Conservation (phyloP, 1,140 invertebrate genomes). For the Pissodes strobi region DNA sequence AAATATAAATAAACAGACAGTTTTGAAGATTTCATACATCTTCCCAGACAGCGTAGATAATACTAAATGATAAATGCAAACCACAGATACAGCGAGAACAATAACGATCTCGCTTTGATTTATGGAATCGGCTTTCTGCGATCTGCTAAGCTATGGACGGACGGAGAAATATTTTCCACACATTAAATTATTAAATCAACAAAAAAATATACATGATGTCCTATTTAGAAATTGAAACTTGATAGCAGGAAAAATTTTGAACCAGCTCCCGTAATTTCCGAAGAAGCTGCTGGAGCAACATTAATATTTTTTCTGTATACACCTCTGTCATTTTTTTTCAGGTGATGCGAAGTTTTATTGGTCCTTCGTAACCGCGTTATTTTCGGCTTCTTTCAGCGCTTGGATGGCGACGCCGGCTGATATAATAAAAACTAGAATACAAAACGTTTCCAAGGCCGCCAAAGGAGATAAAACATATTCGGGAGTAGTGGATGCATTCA, state of each 20-base stretch:
- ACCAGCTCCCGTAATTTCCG: background rate
- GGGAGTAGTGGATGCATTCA: slow-evolving; percentile 73
- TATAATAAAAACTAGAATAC: slow-evolving; percentile 97
- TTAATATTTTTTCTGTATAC: background rate
- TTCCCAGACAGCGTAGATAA: no score
- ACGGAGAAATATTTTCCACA: no score
- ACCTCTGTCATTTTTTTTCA: slow-evolving; percentile 33
- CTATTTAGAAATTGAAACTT: no score
- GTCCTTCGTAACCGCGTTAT: slow-evolving; percentile 90
- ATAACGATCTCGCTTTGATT: no score
- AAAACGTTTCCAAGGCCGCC: slow-evolving; percentile 82
- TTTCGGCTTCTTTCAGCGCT: slow-evolving; percentile 84
- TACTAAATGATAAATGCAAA: no score
- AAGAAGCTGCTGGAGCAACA: background rate
- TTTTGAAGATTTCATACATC: no score
- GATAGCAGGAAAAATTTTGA: background rate
- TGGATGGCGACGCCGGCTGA: slow-evolving; percentile 95
- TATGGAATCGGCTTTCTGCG: no score
- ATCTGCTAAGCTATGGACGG: no score
- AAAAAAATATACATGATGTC: no score
- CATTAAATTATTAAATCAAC: no score
- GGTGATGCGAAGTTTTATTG: slow-evolving; percentile 78
- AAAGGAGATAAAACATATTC: slow-evolving; percentile 82
- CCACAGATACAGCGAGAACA: no score
- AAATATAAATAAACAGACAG: no score